A percentile compares a stretch with the other conserved stretches of the same genome.
Evolutionary conservation across 2,888 invertebrate genomes (phyloP).

Genomic region (Melangyna quadrimaculata): DNA sequence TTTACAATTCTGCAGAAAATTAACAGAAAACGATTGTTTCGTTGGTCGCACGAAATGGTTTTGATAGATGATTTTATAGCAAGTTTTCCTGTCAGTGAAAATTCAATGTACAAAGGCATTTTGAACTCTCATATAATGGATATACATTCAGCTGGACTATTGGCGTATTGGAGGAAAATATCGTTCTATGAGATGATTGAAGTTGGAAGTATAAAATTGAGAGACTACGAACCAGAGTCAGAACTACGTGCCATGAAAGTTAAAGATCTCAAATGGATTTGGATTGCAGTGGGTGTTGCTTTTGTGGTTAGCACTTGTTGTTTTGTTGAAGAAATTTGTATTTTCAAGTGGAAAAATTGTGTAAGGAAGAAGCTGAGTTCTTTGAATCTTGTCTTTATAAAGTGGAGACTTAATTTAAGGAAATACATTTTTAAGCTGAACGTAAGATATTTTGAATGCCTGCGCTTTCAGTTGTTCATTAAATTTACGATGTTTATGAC

Average conservation of each 20-base stretch:
- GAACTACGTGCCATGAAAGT: neutral
- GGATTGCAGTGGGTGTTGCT: neutral
- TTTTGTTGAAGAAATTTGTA: neutral
- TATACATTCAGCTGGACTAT: neutral
- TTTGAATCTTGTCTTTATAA: too few species aligned
- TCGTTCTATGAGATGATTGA: neutral
- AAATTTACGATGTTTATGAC: too few species aligned
- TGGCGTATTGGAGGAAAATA: neutral
- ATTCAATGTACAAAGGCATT: neutral
- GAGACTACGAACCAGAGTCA: neutral
- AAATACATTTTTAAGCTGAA: too few species aligned
- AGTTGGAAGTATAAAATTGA: neutral
- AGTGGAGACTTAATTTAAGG: too few species aligned
- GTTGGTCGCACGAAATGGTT: neutral
- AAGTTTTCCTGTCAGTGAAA: neutral
- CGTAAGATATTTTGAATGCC: too few species aligned
- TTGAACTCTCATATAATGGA: neutral
- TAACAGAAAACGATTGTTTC: neutral
- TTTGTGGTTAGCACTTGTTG: too few species aligned
- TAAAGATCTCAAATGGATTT: neutral
- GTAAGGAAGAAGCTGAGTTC: neutral
- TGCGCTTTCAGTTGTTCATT: too few species aligned
- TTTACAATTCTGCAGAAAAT: neutral
- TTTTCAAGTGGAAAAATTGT: neutral
- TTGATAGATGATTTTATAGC: neutral